Evolutionary conservation across 2,888 invertebrate species (phyloP).

Genomic region (Volucella zonaria): DNA sequence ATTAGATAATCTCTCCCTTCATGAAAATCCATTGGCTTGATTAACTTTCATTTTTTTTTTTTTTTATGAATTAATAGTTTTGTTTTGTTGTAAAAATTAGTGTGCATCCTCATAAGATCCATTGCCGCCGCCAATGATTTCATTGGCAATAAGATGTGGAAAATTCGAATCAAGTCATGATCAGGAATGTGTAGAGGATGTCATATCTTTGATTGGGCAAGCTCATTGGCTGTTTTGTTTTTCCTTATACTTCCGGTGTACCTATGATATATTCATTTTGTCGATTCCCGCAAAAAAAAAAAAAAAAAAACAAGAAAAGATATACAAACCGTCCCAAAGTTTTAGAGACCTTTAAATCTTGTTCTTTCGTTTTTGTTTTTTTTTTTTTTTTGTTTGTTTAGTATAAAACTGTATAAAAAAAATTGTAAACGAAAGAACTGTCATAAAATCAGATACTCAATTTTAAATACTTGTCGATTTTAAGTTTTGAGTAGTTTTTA

Average conservation of each 20-base stretch:
- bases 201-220: slow-evolving; percentile 40
- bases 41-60: slow-evolving; percentile 44
- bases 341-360: slow-evolving; percentile 23
- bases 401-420: slow-evolving; percentile 11
- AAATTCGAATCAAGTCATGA: slow-evolving; percentile 24
- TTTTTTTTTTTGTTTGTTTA: slow-evolving; percentile 2
- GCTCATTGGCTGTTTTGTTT: slow-evolving; percentile 54
- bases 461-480: neutral
- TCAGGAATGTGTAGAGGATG: slow-evolving; percentile 40
- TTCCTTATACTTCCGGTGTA: slow-evolving; percentile 33
- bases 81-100: slow-evolving; percentile 51
- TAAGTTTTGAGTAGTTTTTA: slow-evolving; percentile 52
- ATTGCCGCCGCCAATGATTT: slow-evolving; percentile 21
- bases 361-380: neutral
- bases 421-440: slow-evolving; percentile 35
- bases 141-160: slow-evolving; percentile 44
- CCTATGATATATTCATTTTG: neutral
- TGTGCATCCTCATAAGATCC: slow-evolving; percentile 55
- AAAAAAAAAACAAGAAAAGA: neutral
- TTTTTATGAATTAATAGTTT: slow-evolving; percentile 25
- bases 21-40: slow-evolving; percentile 65
- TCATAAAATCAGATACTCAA: slow-evolving; percentile 48
- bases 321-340: slow-evolving; percentile 23
- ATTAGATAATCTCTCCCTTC: slow-evolving; percentile 71
- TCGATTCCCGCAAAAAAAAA: too few species aligned